These are phyloP conservation scores for Cryptus viduatorius DNA, from an alignment of 2,888 invertebrate species.

Conservation along the genomic window DNA sequence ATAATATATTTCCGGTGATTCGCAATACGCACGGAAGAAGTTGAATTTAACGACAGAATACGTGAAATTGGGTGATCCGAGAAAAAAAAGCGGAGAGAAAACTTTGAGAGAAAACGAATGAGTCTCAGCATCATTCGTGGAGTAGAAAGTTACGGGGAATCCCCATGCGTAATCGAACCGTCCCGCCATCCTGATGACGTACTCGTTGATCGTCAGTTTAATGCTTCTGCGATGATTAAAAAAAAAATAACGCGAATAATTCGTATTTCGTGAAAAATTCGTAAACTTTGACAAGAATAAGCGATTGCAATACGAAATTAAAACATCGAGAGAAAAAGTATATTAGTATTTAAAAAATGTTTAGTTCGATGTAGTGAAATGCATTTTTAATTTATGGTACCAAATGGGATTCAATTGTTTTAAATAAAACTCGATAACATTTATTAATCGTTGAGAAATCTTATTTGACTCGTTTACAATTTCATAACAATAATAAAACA, in stretches of 20 bases:
- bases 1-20: no score
- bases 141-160: constrained; percentile 22
- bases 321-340: background rate
- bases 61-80: background rate
- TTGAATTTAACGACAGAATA: background rate
- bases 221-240: background rate
- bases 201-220: no score
- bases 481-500: no score
- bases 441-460: no score
- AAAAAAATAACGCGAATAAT: constrained; percentile 3
- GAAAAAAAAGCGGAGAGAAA: no score
- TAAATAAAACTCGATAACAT: no score
- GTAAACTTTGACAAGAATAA: background rate
- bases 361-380: no score
- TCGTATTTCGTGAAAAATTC: background rate
- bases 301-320: no score
- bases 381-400: no score
- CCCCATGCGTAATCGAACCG: background rate
- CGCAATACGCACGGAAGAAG: no score
- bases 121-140: background rate
- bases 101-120: background rate
- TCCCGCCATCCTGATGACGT: background rate
- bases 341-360: background rate
- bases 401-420: no score
- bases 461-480: no score